Evolutionary conservation across 1,140 invertebrate species (phyloP), one percentile per base, ranked within the genome.

Genomic region (Drosophila ananassae): DNA sequence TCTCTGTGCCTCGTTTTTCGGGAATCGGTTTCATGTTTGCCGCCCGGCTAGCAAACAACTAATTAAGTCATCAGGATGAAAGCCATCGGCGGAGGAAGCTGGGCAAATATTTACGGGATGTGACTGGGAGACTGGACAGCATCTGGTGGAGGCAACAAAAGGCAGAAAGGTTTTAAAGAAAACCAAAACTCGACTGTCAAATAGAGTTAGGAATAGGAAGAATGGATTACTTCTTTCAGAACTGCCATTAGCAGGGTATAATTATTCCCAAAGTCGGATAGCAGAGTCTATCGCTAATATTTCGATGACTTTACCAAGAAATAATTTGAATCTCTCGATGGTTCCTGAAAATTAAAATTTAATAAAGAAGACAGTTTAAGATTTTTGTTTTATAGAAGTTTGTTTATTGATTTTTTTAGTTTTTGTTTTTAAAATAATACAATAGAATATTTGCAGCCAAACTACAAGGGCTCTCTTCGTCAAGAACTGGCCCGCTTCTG

Each of bases 21-120:
- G 66, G 59, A 59, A 74, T 61, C 72, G 76, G 72, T 82, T 66
- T 77, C 50, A 62, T 82, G 78, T 89, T 87, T 89, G 79, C 82
- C 82, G 83, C 78, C 48, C 46, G 28, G 75, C 48, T 52, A 60
- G 74, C 71, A 68, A 76, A 76, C 71, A 76, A 59, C 79, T 87
- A 89, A 87, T 87, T 87, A 87, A 87, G 82, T 82, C 82, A 87
- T 87, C 82, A 79, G 82, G 37, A 77, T 58, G 58, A 71, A 82
- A 73, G 61, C 46, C 59, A 59, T 71, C 56, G 53, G 22, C 51
- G 51, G 44, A 67, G 67, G 68, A 73, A 63, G 74, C 58, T 74
- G 41, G 13, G 53, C 41, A 72, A 60, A 60, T 53, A 73, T 67
- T 41, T 56, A 63, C 28, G 39, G 60, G 41, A 63, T 53, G 44